Conservation (phyloP, 2,888 invertebrate genomes). For the Pyrocoelia pectoralis region DNA sequence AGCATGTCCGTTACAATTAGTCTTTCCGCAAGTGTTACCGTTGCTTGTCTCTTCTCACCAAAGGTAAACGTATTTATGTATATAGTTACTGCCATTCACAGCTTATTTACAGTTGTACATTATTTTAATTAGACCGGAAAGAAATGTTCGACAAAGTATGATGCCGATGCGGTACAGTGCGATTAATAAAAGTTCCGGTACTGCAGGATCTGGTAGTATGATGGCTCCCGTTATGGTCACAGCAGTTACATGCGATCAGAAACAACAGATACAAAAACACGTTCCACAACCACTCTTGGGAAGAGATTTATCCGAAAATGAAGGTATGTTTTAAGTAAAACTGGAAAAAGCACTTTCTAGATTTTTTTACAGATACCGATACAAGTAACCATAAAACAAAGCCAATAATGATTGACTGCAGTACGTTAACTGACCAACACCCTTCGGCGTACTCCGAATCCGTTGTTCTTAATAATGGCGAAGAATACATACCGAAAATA, state of each 20-base stretch:
- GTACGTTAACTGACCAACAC: slow-evolving; percentile 54
- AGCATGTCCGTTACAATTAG: slow-evolving; percentile 97
- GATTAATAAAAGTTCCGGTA: slow-evolving; percentile 69
- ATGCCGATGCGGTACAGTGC: slow-evolving; percentile 76
- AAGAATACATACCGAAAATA: slow-evolving; percentile 52
- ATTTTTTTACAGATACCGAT: slow-evolving; percentile 25
- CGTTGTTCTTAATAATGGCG: slow-evolving; percentile 45
- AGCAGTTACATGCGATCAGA: slow-evolving; percentile 73
- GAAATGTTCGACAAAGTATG: slow-evolving; percentile 88
- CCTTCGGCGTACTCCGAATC: slow-evolving; percentile 46
- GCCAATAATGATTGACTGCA: slow-evolving; percentile 52
- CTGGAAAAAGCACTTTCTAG: too few species aligned
- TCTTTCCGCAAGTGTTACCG: slow-evolving; percentile 91
- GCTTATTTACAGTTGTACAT: slow-evolving; percentile 76
- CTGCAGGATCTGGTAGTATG: slow-evolving; percentile 70
- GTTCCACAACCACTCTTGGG: slow-evolving; percentile 62
- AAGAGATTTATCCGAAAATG: slow-evolving; percentile 36
- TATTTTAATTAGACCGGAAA: slow-evolving; percentile 86
- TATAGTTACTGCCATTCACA: neutral
- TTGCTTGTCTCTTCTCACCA: slow-evolving; percentile 92
- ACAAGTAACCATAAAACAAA: slow-evolving; percentile 41
- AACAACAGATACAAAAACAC: slow-evolving; percentile 71
- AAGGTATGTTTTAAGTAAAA: slow-evolving; percentile 8
- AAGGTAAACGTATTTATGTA: slow-evolving; percentile 71
- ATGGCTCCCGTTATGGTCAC: slow-evolving; percentile 74